Percentiles rank a stretch among this genome's conserved stretches.
These are phyloP conservation scores for Ornithoptera priamus DNA, from an alignment of 2,888 invertebrate genomes.

Conservation along the genomic window DNA sequence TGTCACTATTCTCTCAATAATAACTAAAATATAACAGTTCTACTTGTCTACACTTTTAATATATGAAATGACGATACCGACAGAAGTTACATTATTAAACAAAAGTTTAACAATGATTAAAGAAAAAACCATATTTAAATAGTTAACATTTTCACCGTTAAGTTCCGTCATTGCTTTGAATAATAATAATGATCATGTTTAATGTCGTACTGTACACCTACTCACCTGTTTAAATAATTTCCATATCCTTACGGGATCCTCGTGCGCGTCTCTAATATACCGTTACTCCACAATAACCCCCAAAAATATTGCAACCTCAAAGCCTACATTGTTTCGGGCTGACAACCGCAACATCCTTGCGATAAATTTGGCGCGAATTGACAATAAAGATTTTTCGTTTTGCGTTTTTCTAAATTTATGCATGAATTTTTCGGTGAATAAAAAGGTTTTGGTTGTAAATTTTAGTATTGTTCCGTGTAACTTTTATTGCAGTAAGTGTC, in stretches of 20 bases:
- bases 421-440: not conserved
- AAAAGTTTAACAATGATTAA: too few species aligned
- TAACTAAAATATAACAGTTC: too few species aligned
- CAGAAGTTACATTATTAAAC: too few species aligned
- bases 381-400: conserved; percentile 22
- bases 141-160: not conserved
- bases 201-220: conserved; percentile 10
- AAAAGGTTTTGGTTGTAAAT: conserved; percentile 3
- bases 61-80: too few species aligned
- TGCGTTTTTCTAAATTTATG: conserved; percentile 17
- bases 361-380: conserved; percentile 20
- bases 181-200: not conserved
- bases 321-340: conserved; percentile 51
- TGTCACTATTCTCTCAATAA: too few species aligned
- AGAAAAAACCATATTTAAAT: too few species aligned
- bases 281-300: conserved; percentile 36
- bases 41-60: too few species aligned
- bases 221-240: conserved; percentile 17
- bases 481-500: not conserved
- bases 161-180: not conserved
- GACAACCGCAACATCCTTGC: conserved; percentile 16
- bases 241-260: conserved; percentile 4
- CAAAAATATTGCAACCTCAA: conserved; percentile 71
- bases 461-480: not conserved
- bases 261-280: conserved; percentile 17